Conservation (phyloP, 2,888 invertebrate genomes). For the Dryomyza anilis region DNA sequence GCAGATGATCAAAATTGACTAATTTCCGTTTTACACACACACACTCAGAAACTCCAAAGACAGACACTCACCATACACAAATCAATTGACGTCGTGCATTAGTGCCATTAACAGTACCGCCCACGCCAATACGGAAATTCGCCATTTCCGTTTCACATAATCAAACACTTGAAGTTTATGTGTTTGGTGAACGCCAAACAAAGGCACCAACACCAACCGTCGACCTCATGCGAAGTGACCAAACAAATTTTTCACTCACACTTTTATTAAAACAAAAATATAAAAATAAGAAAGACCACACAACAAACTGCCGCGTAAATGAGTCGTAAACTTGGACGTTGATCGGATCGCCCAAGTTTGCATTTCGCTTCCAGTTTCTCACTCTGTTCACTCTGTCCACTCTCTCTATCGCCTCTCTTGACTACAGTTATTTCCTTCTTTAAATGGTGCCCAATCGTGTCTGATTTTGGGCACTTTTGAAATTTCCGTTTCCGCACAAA, state of each 20-base stretch:
- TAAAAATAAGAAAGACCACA: too few species aligned
- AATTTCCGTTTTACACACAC: background rate
- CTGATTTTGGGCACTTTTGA: background rate
- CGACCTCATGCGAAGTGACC: too few species aligned
- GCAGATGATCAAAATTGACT: background rate
- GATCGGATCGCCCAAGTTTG: too few species aligned
- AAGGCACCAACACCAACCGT: too few species aligned
- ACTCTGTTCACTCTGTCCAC: too few species aligned
- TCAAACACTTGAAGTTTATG: conserved; percentile 1
- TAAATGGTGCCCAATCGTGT: too few species aligned
- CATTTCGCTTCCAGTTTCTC: too few species aligned
- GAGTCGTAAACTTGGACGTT: too few species aligned
- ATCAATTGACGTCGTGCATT: too few species aligned
- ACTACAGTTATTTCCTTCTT: background rate
- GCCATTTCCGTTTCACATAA: conserved; percentile 43
- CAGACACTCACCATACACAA: background rate
- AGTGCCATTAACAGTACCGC: background rate
- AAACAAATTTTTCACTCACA: background rate
- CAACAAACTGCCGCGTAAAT: too few species aligned
- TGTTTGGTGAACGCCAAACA: background rate
- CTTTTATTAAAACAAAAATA: background rate
- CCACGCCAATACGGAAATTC: conserved; percentile 45
- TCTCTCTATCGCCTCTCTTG: background rate
- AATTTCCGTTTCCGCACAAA: background rate
- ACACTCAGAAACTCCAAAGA: background rate